Conservation (phyloP, 2,113 vertebrate species). For the Peromyscus leucopus region DNA sequence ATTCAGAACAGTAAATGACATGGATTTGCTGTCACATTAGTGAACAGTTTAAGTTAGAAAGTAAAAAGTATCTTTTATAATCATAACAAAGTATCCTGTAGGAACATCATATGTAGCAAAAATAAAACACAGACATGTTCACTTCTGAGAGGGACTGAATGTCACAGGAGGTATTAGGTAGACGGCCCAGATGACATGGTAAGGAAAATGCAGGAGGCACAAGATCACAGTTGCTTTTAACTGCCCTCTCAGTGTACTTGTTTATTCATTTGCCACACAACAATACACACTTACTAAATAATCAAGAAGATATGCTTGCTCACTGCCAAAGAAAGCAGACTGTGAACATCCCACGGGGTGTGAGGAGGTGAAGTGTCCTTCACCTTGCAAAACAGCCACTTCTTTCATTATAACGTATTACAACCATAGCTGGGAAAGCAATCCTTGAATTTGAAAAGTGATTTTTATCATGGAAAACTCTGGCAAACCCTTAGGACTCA, state of each 20-base stretch:
- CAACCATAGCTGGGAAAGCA: not conserved
- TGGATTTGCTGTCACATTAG: not conserved
- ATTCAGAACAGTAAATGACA: not conserved
- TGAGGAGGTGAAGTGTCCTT: not conserved
- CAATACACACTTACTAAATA: not conserved
- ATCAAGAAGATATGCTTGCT: not conserved
- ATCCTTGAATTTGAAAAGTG: slow-evolving; percentile 44
- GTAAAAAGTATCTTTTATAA: not conserved
- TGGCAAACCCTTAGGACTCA: not conserved
- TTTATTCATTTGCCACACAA: slow-evolving; percentile 18
- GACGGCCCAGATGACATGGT: not conserved
- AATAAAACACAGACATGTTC: not conserved
- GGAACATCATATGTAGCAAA: not conserved
- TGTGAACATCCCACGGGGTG: not conserved
- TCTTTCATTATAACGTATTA: not conserved
- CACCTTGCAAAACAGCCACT: not conserved
- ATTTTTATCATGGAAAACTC: not conserved
- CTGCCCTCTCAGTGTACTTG: not conserved
- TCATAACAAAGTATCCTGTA: not conserved
- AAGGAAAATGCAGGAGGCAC: not conserved
- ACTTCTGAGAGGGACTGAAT: slow-evolving; percentile 27
- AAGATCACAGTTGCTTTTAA: not conserved
- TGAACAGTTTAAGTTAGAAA: slow-evolving; percentile 54
- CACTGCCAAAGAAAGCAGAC: not conserved
- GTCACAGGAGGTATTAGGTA: not conserved